A percentile compares a stretch with the other conserved stretches of the same genome.
Evolutionary conservation across 2,113 vertebrate species (phyloP).

Genomic region (Cairina moschata): DNA sequence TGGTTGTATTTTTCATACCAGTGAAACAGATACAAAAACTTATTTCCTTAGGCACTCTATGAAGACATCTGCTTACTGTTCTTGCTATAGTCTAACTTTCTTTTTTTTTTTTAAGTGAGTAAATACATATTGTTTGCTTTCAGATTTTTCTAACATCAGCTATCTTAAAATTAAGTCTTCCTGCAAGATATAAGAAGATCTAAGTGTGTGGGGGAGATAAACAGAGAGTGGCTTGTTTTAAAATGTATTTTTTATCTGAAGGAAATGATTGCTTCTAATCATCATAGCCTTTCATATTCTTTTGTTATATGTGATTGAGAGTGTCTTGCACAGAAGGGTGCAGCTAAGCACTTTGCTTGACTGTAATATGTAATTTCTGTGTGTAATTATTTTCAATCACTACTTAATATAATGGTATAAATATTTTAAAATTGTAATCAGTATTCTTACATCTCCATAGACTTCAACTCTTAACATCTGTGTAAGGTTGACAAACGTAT

Average conservation of each 20-base stretch:
- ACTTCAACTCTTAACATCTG: background rate
- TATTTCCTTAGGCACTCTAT: background rate
- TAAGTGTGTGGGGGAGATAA: background rate
- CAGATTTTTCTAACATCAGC: background rate
- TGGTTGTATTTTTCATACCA: background rate
- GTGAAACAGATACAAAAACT: background rate
- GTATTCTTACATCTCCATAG: background rate
- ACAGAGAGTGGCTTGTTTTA: background rate
- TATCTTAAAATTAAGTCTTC: background rate
- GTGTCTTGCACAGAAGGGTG: background rate
- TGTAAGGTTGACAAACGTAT: background rate
- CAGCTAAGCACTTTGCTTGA: background rate
- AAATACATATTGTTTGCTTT: background rate
- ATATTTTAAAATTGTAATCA: background rate
- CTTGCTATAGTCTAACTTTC: background rate
- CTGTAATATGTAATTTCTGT: background rate
- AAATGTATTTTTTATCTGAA: background rate
- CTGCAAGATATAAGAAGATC: background rate
- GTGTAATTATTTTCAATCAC: background rate
- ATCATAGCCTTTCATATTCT: background rate
- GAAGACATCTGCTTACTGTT: background rate
- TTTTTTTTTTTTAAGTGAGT: background rate
- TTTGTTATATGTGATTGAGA: background rate
- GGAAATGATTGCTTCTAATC: background rate
- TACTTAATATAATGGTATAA: background rate